Evolutionary conservation across 2,113 vertebrate genomes (phyloP).

Genomic region (Cygnus atratus): DNA sequence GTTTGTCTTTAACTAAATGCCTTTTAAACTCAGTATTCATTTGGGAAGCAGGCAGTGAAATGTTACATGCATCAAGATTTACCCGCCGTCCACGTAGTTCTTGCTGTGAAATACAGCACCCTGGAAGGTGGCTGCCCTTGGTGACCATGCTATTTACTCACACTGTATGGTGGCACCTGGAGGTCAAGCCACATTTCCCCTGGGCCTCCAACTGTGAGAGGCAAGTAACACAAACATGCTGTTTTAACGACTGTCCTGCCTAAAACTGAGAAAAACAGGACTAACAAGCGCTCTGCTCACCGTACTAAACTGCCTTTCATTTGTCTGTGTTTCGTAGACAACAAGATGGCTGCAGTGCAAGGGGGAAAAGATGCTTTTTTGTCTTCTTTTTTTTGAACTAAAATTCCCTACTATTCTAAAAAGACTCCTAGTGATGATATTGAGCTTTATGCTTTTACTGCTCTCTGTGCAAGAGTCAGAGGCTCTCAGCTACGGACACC

Average conservation of each 20-base stretch:
- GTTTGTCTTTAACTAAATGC: background rate
- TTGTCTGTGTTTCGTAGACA: background rate
- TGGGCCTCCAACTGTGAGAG: background rate
- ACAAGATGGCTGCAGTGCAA: background rate
- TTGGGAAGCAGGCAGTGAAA: background rate
- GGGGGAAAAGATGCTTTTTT: background rate
- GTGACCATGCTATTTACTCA: background rate
- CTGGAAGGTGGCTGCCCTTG: background rate
- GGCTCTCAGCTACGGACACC: background rate
- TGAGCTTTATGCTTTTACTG: background rate
- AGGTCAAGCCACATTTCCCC: background rate
- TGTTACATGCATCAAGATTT: background rate
- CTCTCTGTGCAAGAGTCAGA: background rate
- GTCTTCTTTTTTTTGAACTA: background rate
- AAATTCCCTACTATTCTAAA: background rate
- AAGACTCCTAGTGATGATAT: background rate
- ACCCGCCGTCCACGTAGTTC: background rate
- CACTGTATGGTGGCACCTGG: background rate
- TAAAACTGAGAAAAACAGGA: background rate
- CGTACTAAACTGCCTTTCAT: fast-evolving
- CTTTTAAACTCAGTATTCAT: background rate
- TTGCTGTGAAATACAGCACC: background rate
- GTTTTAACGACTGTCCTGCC: background rate
- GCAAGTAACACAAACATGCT: background rate
- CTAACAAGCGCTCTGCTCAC: background rate